Evolutionary conservation across 2,797 vertebrate species (phyloP), one percentile per base, ranked within the genome.

Genomic region (Alca torda): DNA sequence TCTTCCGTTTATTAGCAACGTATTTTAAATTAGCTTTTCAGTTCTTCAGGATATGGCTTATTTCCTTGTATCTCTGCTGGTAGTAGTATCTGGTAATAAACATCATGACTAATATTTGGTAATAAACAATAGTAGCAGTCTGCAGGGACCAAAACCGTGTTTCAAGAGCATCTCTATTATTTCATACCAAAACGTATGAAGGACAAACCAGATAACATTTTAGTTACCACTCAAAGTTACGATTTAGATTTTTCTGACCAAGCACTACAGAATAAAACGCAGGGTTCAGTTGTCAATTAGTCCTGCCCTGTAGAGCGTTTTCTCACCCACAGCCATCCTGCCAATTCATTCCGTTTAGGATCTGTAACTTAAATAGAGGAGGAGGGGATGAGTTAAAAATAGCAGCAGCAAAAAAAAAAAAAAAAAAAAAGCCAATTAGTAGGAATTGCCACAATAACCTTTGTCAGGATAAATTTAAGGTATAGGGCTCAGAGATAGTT

Each of bases 371-470:
- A 54, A 84, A 94, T 9, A 60, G n/a, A 76, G 33, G 37, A 86
- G 89, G 90, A 96, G 53, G 78, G 64, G 68, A 64, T 14, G 30
- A 70, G 53, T 28, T 95, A 96, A 96, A 97, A 97, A 97, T 94
- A 97, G 93, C 72, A 96, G 60, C 64, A 93, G 39, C 4, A 43
- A 10, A 9, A 39, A 37, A 39, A 39, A 39, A 37, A 39, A 39
- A 39, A 41, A 54, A 23, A 54, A 54, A 23, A 54, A 86, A 77
- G 69, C 60, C 95, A 97, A 96, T 97, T 97, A 97, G 91, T 83
- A 95, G 69, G 85, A 97, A 93, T 95, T 96, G 93, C 94, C 95
- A 97, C 95, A 97, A 97, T 96, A 96, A 97, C 97, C 95, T 97
- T 96, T 96, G 96, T 96, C 95, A 91, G 87, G 95, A 96, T 97